These are phyloP conservation scores for Manis javanica DNA, from an alignment of 2,797 vertebrate genomes.

Conservation along the genomic window DNA sequence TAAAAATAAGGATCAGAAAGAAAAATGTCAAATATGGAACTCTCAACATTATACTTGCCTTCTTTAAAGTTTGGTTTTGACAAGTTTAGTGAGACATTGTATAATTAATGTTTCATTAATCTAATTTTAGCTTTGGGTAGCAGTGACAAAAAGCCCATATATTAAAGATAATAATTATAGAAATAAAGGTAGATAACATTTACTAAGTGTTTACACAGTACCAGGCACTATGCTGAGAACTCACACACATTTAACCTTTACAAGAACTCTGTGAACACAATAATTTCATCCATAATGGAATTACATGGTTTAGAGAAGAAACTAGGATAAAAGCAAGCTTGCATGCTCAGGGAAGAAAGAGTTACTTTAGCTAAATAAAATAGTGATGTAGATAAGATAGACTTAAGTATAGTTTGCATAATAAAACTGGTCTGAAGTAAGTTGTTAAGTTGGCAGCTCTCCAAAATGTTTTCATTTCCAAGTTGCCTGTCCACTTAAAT, in stretches of 20 bases:
- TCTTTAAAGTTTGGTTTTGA: neutral
- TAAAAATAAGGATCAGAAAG: neutral
- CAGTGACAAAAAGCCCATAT: neutral
- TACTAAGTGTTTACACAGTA: neutral
- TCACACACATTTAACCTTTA: neutral
- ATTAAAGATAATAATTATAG: neutral
- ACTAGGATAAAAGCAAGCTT: neutral
- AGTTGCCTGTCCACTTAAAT: neutral
- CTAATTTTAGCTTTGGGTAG: neutral
- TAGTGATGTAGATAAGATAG: neutral
- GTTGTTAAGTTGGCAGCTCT: neutral
- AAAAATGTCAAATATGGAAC: neutral
- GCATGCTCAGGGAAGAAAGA: neutral
- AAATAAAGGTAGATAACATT: neutral
- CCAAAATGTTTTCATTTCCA: neutral
- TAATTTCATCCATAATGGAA: neutral
- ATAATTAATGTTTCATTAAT: neutral
- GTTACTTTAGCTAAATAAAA: neutral
- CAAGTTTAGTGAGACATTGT: neutral
- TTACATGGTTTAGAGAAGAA: neutral
- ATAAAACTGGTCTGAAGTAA: neutral
- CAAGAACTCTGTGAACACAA: neutral
- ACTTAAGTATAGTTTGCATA: neutral
- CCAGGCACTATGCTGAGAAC: neutral
- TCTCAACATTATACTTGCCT: neutral